Conservation (phyloP, 2,113 vertebrate species). For the Garra rufa region DNA sequence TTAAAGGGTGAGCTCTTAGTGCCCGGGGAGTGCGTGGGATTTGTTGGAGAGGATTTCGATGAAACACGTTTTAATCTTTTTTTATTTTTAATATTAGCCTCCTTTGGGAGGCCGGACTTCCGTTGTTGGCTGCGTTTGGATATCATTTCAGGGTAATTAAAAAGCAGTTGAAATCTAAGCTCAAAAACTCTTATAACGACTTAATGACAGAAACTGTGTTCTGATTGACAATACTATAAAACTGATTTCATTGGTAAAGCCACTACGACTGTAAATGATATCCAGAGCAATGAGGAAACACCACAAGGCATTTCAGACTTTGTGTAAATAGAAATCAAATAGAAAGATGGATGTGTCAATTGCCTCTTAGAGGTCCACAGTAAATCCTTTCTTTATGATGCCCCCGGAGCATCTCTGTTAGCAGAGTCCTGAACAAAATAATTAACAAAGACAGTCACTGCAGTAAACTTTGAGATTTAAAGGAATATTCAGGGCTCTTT, state of each 20-base stretch:
- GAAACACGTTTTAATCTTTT: constrained; percentile 74
- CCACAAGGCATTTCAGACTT: background rate
- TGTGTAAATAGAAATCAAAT: constrained; percentile 20
- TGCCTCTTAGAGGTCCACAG: background rate
- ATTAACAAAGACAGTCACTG: background rate
- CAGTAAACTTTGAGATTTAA: constrained; percentile 18
- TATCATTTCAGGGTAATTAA: constrained; percentile 57
- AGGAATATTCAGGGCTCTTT: background rate
- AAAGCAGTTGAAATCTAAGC: constrained; percentile 40
- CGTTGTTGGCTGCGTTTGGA: constrained; percentile 23
- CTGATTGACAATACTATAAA: constrained; percentile 44
- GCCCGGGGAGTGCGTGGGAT: constrained; percentile 66
- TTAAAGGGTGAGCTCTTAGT: constrained; percentile 67
- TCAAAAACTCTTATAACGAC: background rate
- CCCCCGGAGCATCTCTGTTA: constrained; percentile 15
- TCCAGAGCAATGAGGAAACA: constrained; percentile 13
- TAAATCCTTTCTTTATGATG: constrained; percentile 25
- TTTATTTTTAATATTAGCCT: constrained; percentile 53
- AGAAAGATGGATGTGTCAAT: constrained; percentile 11
- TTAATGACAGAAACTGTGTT: background rate
- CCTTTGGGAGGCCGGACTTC: constrained; percentile 40
- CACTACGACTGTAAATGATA: background rate
- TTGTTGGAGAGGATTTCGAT: constrained; percentile 74
- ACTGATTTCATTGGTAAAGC: constrained; percentile 42
- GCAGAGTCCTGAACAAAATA: background rate